These are phyloP conservation scores for Solenodon paradoxus DNA, from an alignment of 2,113 vertebrate species.

Conservation along the genomic window DNA sequence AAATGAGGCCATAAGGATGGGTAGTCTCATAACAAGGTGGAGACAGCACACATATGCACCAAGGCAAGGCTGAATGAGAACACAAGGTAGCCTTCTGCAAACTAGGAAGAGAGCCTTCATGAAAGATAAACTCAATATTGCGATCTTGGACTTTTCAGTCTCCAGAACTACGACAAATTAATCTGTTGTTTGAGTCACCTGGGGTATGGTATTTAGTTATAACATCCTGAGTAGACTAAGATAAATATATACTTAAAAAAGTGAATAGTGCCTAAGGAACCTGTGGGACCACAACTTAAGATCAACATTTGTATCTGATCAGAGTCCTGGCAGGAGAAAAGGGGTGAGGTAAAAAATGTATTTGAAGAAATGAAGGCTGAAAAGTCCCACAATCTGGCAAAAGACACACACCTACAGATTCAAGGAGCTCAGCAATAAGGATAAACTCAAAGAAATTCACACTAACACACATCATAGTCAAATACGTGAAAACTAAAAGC, in stretches of 20 bases:
- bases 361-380: not conserved
- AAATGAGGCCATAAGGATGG: not conserved
- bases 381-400: not conserved
- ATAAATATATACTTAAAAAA: not conserved
- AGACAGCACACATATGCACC: not conserved
- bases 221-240: not conserved
- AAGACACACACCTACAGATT: not conserved
- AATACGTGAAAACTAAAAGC: not conserved
- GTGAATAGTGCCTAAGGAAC: not conserved
- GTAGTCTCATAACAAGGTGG: not conserved
- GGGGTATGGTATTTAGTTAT: not conserved
- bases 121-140: not conserved
- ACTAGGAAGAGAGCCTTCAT: not conserved
- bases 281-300: not conserved
- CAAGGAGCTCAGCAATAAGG: slow-evolving; percentile 10
- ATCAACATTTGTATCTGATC: not conserved
- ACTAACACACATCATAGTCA: not conserved
- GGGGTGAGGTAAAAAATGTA: not conserved
- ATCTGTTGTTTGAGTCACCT: not conserved
- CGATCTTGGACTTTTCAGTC: not conserved
- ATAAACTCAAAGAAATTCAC: slow-evolving; percentile 25
- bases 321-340: not conserved
- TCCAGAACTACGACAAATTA: not conserved
- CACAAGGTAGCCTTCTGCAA: not conserved
- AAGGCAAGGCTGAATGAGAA: not conserved